phyloP scores from a whole-genome alignment of 2,888 invertebrate species.

The Parasteatoda lunata region DNA sequence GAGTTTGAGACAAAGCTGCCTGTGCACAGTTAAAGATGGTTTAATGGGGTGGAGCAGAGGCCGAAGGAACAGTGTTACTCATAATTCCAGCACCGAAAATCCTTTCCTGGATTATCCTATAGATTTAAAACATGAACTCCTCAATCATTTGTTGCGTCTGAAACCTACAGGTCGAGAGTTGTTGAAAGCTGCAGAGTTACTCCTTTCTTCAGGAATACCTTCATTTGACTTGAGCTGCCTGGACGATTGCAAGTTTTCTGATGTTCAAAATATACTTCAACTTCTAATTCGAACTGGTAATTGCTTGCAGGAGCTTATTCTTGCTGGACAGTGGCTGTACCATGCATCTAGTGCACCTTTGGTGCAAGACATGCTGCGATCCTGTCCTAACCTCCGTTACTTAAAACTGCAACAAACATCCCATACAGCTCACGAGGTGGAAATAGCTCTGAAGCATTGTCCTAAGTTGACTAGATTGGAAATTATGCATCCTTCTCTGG shows the following conservation, averaged over 20 bases:
- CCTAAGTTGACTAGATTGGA: constrained; percentile 67
- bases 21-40: constrained; percentile 57
- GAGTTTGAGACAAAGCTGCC: constrained; percentile 61
- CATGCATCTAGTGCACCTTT: constrained; percentile 40
- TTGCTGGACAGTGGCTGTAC: constrained; percentile 69
- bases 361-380: constrained; percentile 52
- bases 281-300: constrained; percentile 52
- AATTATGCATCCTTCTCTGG: constrained; percentile 70
- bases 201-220: constrained; percentile 66
- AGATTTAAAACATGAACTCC: constrained; percentile 67
- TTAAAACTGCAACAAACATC: constrained; percentile 69
- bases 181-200: constrained; percentile 64
- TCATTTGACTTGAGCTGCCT: constrained; percentile 67
- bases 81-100: constrained; percentile 40
- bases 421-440: constrained; percentile 60
- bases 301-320: constrained; percentile 51
- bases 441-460: constrained; percentile 64
- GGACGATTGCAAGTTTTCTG: constrained; percentile 66
- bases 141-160: constrained; percentile 68
- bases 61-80: constrained; percentile 45
- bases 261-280: constrained; percentile 54
- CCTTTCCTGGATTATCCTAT: constrained; percentile 68
- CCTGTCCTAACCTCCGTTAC: constrained; percentile 60
- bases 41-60: constrained; percentile 63
- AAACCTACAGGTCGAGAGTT: constrained; percentile 63